Evolutionary conservation across 1,140 invertebrate species (phyloP), one percentile per base, ranked within the genome.

Genomic region (Drosophila gunungcola): DNA sequence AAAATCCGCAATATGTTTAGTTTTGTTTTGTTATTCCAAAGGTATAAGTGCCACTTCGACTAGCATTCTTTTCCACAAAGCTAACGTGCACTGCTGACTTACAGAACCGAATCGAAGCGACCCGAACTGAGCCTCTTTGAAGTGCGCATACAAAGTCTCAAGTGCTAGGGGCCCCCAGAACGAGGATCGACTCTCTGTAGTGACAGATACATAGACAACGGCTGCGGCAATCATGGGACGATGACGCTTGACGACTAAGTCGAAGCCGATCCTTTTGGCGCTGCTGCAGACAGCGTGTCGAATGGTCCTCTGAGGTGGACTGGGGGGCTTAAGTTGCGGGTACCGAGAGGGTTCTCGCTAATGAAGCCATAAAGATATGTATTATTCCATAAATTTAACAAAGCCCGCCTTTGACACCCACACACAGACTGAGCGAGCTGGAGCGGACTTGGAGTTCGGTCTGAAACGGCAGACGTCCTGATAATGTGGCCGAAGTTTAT

Each of bases 331-430:
- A 49, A 49, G 63, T 29, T 45, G 34, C 39, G 32, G 32, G 52
- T 45, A 56, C 61, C 49, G 64, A 78, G 51, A 62, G 64, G 73
- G 77, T 62, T 80, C 78, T 72, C 69, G 78, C 84, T 91, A 91
- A 91, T 91, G 89, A 91, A 91, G 88, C 89, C 72, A 91, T 91
- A 89, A 90, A 91, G 78, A 89, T 91, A 91, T 88, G 84, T 89
- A 84, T 81, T 91, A 91, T 83, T 91, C 80, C 82, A 90, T 77
- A 90, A 85, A 82, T 90, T 74, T 74, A 80, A 69, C 67, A 70
- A 67, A 67, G 70, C 72, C 65, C 38, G 56, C 43, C 73, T 83
- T 46, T 76, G 84, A 89, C 88, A 88, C 79, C 86, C 88, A 88
- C 86, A 74, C 61, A 52, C 68, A 42, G 16, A 38, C 25, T 3